Percentiles rank a stretch among this genome's conserved stretches.
phyloP scores from a whole-genome alignment of 2,113 vertebrate genomes.

The Hirundichthys speculiger region DNA sequence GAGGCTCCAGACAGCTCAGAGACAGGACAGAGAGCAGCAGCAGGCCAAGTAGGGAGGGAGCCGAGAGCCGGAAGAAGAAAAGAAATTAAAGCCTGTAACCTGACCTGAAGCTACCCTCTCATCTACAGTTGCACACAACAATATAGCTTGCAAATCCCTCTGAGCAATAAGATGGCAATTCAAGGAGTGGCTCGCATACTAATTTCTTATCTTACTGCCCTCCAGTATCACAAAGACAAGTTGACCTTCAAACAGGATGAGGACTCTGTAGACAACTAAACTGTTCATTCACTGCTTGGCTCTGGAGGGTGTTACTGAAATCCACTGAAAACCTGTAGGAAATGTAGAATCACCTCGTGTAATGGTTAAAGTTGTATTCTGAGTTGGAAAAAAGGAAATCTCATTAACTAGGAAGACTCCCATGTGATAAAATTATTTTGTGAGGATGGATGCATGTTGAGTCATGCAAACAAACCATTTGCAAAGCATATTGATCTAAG shows the following conservation, averaged over 20 bases:
- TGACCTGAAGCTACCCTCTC: no score
- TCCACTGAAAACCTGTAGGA: neutral
- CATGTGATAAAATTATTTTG: neutral
- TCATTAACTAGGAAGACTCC: neutral
- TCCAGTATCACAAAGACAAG: no score
- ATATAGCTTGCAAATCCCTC: no score
- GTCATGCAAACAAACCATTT: constrained; percentile 1
- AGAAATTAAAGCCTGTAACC: no score
- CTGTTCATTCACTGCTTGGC: neutral
- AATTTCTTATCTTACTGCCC: neutral
- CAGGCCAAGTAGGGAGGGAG: no score
- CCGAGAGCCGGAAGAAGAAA: no score
- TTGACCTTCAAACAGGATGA: no score
- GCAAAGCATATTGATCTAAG: constrained; percentile 12
- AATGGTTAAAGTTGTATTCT: neutral
- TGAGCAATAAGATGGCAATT: no score
- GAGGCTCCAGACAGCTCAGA: no score
- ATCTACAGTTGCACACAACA: no score
- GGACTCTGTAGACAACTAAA: neutral
- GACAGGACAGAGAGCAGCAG: no score
- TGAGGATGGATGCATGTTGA: neutral
- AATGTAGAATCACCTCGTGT: neutral
- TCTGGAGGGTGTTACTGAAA: neutral
- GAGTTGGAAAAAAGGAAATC: neutral
- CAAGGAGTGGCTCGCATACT: no score